Percentiles rank a stretch among this genome's conserved stretches.
Evolutionary conservation across 2,113 vertebrate genomes (phyloP).

Genomic region (Xyrauchen texanus): DNA sequence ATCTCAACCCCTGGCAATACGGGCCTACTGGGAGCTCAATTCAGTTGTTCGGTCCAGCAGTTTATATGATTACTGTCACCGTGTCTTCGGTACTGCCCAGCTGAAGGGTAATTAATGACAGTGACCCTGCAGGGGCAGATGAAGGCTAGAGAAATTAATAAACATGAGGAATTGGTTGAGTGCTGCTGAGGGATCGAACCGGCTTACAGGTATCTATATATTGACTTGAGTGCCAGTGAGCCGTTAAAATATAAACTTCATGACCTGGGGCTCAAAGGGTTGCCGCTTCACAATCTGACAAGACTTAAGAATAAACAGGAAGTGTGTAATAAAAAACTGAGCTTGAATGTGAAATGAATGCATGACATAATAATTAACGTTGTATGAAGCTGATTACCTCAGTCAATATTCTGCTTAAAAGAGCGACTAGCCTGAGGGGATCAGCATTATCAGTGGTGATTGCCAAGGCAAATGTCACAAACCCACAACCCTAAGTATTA

Average conservation of each 20-base stretch:
- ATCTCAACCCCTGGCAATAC: background rate
- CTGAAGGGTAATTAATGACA: conserved; percentile 55
- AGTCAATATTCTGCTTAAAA: conserved; percentile 1
- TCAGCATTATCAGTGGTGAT: background rate
- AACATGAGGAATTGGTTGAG: conserved; percentile 51
- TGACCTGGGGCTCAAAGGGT: background rate
- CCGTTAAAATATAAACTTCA: conserved; percentile 19
- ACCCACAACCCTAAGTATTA: too few relatives aligned
- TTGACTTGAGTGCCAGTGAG: conserved; percentile 11
- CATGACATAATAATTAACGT: conserved; percentile 7
- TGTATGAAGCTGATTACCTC: background rate
- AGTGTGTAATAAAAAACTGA: background rate
- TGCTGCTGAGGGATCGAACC: conserved; percentile 51
- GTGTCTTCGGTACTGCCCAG: conserved; percentile 32
- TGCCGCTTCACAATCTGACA: background rate
- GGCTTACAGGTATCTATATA: conserved; percentile 57
- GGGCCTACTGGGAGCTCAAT: conserved; percentile 8
- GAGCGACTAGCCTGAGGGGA: background rate
- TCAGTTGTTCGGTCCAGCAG: conserved; percentile 16
- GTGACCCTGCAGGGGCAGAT: conserved; percentile 25
- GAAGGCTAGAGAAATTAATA: conserved; percentile 54
- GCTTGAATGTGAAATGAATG: background rate
- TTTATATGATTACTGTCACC: conserved; percentile 31
- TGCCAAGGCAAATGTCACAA: too few relatives aligned
- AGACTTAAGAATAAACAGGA: background rate